Base-by-base conservation (phyloP, 2,888 invertebrate genomes). In the Molorchus minor region DNA sequence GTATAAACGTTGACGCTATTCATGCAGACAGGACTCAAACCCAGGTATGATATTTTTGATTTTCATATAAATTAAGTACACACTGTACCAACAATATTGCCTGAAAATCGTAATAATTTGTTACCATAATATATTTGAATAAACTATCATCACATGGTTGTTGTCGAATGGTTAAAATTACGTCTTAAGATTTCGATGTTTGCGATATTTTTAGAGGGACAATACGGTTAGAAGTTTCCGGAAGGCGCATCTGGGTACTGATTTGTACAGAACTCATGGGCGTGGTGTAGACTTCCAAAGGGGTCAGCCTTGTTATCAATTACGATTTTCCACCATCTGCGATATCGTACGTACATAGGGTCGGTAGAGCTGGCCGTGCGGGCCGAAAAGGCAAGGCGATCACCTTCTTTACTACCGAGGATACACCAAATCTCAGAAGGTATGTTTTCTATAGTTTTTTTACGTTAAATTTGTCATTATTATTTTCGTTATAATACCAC, bases 231-330 rank as follows among this genome's bases (percentile, higher is more conserved):
- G 89, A 65, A 88, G 91, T 64, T 98, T 98, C 82, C 89, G 97
- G 40, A 88, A 91, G 76, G 97, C 90, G 91, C 79, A 92, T 96
- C 69, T 98, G 96, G 96, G 91, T 98, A 52, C 83, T 99, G 53
- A 93, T 99, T 69, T 98, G 97, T 81, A 98, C 98, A 0, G 98
- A 98, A 81, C 84, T 99, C 66, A 92, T 98, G 93, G 93, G n/a
- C n/a, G n/a, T n/a, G n/a, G n/a, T n/a, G n/a, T n/a, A n/a, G n/a
- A n/a, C n/a, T n/a, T n/a, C n/a, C 80, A 94, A 94, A 73, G 96
- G 96, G 0, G 95, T 99, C 43, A 96, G 95, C 83, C 84, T 98
- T 20, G 97, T 99, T 21, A 85, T 99, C 66, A 99, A 99, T 84
- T 99, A 96, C 78, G 98, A 99, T 83, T 95, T 98, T 80, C 98